Evolutionary conservation across 2,797 vertebrate genomes (phyloP), one percentile per base, ranked within the genome.

Genomic region (Darevskia mixta): DNA sequence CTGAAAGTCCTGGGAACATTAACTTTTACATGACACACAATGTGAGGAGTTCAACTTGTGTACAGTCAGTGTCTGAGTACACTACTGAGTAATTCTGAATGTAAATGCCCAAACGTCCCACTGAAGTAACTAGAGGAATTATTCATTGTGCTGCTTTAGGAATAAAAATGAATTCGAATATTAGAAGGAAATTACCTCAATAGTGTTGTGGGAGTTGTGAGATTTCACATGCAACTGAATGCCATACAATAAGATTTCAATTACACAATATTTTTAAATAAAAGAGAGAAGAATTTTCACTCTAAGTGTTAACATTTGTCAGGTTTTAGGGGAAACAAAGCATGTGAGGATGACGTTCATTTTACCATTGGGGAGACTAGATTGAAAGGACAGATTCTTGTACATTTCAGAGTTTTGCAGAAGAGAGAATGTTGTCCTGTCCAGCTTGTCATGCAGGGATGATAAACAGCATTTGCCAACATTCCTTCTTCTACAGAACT

Each of bases 21-120:
- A 45, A 84, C 79, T 89, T 89, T 87, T n/a, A 41, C 86, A 75
- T 15, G 45, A 4, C 13, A 86, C 82, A 75, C 25, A 81, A n/a
- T 32, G 7, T 0, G 55, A 20, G 78, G 43, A 61, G 35, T 43
- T 72, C 35, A 83, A 43, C 29, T 66, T 76, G 69, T 38, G 43
- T 77, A 32, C 76, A 61, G 79, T 41, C 25, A 61, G 32, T 18
- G 38, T 86, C 73, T 2, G 0, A 55, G 64, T 43, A 83, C 71
- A 72, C 29, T 41, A 58, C 64, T 88, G 81, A 88, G 45, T 88
- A 61, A 84, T 83, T 45, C 78, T 20, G 18, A 49, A 8, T 43
- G 64, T 67, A 81, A 81, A 55, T 75, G 78, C 35, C 58, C 18
- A 66, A 58, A 67, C 20, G 66, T 75, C 27, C 78, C 79, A 55